A percentile compares a stretch with the other conserved stretches of the same genome.
phyloP scores from a whole-genome alignment of 2,888 invertebrate species.

The Lamproptera curius region DNA sequence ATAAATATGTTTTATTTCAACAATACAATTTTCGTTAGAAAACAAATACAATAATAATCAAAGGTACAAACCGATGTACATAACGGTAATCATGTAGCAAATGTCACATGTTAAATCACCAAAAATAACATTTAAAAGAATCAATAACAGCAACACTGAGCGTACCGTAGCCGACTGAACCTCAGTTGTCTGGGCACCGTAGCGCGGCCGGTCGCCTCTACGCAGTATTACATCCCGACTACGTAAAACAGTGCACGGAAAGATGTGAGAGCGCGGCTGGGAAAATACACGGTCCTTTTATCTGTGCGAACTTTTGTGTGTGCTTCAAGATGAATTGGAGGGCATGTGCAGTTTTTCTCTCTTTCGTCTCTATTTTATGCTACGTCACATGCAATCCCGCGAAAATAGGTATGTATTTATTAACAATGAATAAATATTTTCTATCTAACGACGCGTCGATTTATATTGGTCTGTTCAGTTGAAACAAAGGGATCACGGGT shows the following conservation, averaged over 20 bases:
- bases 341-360: constrained; percentile 35
- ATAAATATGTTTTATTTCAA: too few relatives aligned
- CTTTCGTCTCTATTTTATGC: constrained; percentile 40
- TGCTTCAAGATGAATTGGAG: constrained; percentile 54
- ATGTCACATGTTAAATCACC: constrained; percentile 59
- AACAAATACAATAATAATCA: too few relatives aligned
- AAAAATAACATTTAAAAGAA: constrained; percentile 76
- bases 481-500: constrained; percentile 41
- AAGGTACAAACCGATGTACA: too few relatives aligned
- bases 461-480: constrained; percentile 47
- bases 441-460: constrained; percentile 42
- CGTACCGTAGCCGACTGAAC: constrained; percentile 42
- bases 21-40: too few relatives aligned
- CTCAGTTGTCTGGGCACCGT: constrained; percentile 66
- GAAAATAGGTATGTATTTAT: constrained; percentile 67
- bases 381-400: constrained; percentile 59
- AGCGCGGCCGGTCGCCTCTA: constrained; percentile 44
- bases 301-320: constrained; percentile 37
- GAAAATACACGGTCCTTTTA: constrained; percentile 32
- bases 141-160: constrained; percentile 62
- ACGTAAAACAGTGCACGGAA: constrained; percentile 36
- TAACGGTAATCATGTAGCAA: constrained; percentile 24
- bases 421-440: constrained; percentile 52
- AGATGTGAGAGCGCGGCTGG: constrained; percentile 48
- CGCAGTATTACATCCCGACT: constrained; percentile 26